Percentiles rank a stretch among this genome's conserved stretches.
These are phyloP conservation scores for Heteromormyrus szaboi DNA, from an alignment of 2,797 vertebrate genomes.

Conservation along the genomic window DNA sequence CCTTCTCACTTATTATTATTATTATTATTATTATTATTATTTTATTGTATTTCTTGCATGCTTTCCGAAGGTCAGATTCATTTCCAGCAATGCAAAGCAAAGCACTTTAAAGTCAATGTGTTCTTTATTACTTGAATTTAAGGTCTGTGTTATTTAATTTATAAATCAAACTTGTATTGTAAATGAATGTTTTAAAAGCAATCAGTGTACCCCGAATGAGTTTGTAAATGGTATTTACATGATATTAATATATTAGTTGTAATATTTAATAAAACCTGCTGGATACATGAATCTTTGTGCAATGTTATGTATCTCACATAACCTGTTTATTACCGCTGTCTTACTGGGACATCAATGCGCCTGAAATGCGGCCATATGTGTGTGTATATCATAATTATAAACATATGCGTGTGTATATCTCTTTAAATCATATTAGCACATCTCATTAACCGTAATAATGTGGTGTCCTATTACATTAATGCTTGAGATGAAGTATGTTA, in stretches of 20 bases:
- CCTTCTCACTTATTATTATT: not conserved
- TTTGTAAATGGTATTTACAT: slow-evolving; percentile 23
- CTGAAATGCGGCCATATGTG: not conserved
- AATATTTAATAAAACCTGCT: slow-evolving; percentile 56
- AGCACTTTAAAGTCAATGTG: slow-evolving; percentile 59
- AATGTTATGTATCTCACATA: slow-evolving; percentile 55
- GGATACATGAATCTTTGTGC: slow-evolving; percentile 65
- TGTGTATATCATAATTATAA: not conserved
- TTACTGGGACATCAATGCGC: not conserved
- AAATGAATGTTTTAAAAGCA: slow-evolving; percentile 41
- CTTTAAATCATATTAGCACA: not conserved
- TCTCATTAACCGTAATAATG: not conserved
- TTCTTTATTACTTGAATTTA: slow-evolving; percentile 49
- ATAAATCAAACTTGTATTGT: slow-evolving; percentile 41
- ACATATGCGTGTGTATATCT: not conserved
- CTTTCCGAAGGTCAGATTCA: slow-evolving; percentile 34
- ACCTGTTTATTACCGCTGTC: slow-evolving; percentile 26
- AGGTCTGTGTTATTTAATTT: slow-evolving; percentile 40
- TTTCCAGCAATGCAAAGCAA: slow-evolving; percentile 46
- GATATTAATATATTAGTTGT: slow-evolving; percentile 47
- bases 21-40: slow-evolving; percentile 21
- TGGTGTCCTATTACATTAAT: not conserved
- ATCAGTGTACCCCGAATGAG: slow-evolving; percentile 27
- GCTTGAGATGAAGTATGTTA: not conserved
- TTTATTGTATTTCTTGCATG: slow-evolving; percentile 8